phyloP scores from a whole-genome alignment of 2,113 vertebrate species.

The Meleagris gallopavo region DNA sequence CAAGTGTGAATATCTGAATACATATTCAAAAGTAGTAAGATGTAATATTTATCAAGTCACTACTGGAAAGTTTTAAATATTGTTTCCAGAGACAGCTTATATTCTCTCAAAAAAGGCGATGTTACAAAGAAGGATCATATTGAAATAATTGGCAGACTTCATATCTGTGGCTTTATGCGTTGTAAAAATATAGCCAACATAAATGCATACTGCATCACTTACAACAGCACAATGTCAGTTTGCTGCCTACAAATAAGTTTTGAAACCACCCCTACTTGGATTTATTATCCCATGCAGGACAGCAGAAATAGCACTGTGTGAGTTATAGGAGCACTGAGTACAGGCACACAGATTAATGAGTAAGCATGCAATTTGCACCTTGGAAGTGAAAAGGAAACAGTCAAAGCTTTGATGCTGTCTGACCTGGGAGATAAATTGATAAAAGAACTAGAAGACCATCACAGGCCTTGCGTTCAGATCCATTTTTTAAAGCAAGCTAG shows the following conservation, averaged over 20 bases:
- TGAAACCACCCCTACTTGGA: background rate
- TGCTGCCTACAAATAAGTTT: background rate
- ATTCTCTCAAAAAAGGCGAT: fast-evolving
- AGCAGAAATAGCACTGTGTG: fast-evolving
- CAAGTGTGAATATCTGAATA: background rate
- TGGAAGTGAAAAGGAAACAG: background rate
- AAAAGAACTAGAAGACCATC: background rate
- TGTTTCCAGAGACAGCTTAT: background rate
- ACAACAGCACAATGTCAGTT: background rate
- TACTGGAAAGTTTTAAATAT: background rate
- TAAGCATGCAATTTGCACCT: background rate
- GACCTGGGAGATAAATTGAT: background rate
- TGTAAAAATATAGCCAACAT: background rate
- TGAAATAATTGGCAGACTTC: background rate
- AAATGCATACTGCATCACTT: background rate
- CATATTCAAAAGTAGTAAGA: background rate
- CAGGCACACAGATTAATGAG: fast-evolving
- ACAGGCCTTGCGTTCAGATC: background rate
- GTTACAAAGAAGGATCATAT: background rate
- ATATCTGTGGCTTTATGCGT: background rate
- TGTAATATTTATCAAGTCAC: background rate
- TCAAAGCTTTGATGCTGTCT: background rate
- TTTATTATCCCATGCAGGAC: background rate
- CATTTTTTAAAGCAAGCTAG: background rate
- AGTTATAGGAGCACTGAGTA: background rate